Percentiles rank a stretch among this genome's conserved stretches.
Evolutionary conservation across 2,888 invertebrate species (phyloP).

Genomic region (Oscheius sp.): DNA sequence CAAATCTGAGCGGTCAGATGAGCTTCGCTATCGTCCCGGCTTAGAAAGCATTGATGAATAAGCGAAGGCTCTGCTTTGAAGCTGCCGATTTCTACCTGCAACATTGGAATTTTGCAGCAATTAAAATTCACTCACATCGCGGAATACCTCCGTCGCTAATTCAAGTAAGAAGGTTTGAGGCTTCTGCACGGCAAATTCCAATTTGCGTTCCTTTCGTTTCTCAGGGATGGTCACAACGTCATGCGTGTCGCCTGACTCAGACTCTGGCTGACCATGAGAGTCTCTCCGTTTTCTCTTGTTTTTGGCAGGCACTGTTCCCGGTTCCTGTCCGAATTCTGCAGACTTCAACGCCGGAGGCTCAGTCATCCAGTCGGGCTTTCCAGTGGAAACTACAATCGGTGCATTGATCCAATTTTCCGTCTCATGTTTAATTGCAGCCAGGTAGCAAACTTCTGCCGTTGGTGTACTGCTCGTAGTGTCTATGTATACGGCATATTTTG

Average conservation of each 20-base stretch:
- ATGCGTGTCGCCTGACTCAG: neutral
- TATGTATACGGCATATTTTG: neutral
- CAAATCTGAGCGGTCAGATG: neutral
- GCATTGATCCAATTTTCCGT: neutral
- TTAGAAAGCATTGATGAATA: neutral
- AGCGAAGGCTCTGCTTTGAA: conserved; percentile 4
- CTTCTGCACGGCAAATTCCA: no score
- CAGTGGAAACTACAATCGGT: neutral
- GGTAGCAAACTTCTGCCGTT: neutral
- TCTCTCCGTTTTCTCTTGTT: no score
- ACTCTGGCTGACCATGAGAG: neutral
- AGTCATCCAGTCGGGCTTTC: neutral
- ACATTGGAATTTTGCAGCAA: neutral
- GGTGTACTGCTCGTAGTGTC: neutral
- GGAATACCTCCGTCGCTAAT: no score
- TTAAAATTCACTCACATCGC: neutral
- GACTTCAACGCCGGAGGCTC: neutral
- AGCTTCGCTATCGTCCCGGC: neutral
- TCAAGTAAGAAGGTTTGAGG: no score
- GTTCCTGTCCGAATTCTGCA: neutral
- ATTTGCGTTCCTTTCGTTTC: neutral
- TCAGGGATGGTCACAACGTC: neutral
- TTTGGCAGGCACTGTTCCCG: no score
- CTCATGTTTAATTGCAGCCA: neutral
- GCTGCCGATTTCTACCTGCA: neutral